A percentile compares a stretch with the other conserved stretches of the same genome.
These are phyloP conservation scores for Leuciscus idus DNA, from an alignment of 2,113 vertebrate genomes.

Conservation along the genomic window DNA sequence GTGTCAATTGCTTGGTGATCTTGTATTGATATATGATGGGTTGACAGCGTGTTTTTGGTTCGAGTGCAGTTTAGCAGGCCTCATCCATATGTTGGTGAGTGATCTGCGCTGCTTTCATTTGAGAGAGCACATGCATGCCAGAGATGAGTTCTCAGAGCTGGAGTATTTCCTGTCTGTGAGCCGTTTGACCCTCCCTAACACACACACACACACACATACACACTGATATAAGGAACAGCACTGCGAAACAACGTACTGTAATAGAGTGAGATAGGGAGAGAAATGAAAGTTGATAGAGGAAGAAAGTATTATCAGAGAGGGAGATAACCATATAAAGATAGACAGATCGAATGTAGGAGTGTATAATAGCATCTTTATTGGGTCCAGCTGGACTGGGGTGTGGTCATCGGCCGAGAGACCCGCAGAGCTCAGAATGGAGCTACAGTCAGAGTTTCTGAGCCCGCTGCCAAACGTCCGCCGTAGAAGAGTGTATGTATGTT, in stretches of 20 bases:
- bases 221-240: not conserved
- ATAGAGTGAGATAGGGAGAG: not conserved
- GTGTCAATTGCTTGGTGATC: not conserved
- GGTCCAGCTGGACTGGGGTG: constrained; percentile 76
- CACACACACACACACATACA: not conserved
- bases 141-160: constrained; percentile 49
- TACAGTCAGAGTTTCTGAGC: constrained; percentile 60
- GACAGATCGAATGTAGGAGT: constrained; percentile 28
- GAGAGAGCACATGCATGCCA: constrained; percentile 41
- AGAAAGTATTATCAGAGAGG: constrained; percentile 55
- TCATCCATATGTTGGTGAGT: constrained; percentile 36
- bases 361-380: constrained; percentile 65
- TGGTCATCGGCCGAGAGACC: constrained; percentile 69
- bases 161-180: constrained; percentile 56
- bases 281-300: constrained; percentile 53
- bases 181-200: constrained; percentile 38
- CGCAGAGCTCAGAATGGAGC: constrained; percentile 61
- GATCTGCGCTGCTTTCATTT: constrained; percentile 5
- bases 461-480: constrained; percentile 63
- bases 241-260: not conserved
- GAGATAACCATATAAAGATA: constrained; percentile 61
- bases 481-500: constrained; percentile 53
- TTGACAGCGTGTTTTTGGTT: not conserved
- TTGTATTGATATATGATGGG: not conserved
- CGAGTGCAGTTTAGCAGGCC: not conserved